These are phyloP conservation scores for Spisula subtruncata DNA, from an alignment of 2,888 invertebrate species.

Conservation along the genomic window DNA sequence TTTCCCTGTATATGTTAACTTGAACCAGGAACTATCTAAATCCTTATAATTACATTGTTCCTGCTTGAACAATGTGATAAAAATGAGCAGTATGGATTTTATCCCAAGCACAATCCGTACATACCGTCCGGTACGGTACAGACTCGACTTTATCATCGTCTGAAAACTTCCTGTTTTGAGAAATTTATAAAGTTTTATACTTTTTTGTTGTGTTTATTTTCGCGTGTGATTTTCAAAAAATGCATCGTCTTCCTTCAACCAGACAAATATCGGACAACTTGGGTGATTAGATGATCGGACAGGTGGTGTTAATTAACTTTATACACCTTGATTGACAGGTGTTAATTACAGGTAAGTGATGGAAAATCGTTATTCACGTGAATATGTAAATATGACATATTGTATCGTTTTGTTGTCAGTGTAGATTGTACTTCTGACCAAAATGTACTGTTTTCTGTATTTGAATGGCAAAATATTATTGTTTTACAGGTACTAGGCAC, in stretches of 20 bases:
- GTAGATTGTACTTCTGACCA: no score
- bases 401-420: neutral
- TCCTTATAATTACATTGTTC: no score
- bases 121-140: neutral
- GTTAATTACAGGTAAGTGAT: slow-evolving; percentile 21
- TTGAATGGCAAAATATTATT: no score
- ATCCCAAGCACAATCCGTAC: neutral
- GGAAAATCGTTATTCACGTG: neutral
- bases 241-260: neutral
- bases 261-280: neutral
- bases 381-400: neutral
- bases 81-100: no score
- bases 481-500: no score
- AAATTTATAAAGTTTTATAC: slow-evolving; percentile 7
- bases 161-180: slow-evolving; percentile 19
- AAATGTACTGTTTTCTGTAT: no score
- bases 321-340: slow-evolving; percentile 24
- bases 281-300: neutral
- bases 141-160: neutral
- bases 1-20: no score
- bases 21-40: no score
- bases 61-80: no score
- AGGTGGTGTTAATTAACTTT: neutral
- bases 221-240: neutral
- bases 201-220: neutral